phyloP scores from a whole-genome alignment of 1,140 invertebrate species.

The Drosophila arawakana region DNA sequence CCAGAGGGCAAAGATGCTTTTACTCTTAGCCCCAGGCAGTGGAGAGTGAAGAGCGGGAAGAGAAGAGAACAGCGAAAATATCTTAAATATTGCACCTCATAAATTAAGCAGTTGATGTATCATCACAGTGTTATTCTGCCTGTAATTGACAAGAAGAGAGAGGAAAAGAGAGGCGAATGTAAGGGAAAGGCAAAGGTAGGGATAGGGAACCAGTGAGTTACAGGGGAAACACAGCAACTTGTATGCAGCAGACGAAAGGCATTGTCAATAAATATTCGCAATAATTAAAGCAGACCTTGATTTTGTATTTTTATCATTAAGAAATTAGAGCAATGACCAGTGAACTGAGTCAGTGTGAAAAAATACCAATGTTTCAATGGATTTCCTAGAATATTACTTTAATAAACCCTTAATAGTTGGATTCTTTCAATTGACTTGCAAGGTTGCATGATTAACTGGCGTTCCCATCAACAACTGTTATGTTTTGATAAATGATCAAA shows the following conservation, averaged over 20 bases:
- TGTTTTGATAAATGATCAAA: constrained; percentile 6
- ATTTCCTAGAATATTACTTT: background rate
- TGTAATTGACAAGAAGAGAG: background rate
- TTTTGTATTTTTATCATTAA: background rate
- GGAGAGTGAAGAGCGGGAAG: background rate
- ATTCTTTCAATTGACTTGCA: background rate
- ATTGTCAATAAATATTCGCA: background rate
- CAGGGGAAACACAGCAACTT: background rate
- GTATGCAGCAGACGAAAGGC: background rate
- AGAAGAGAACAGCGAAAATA: constrained; percentile 32
- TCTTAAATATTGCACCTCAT: constrained; percentile 77
- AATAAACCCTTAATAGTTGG: background rate
- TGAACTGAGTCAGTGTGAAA: too few species aligned
- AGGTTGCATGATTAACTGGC: background rate
- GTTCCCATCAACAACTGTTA: background rate
- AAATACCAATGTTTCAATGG: too few species aligned
- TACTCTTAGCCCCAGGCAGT: constrained; percentile 41
- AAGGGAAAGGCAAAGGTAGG: background rate
- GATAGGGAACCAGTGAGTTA: background rate
- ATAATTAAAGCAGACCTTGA: background rate
- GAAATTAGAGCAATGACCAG: background rate
- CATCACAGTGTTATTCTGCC: constrained; percentile 19
- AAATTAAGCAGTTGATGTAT: constrained; percentile 63
- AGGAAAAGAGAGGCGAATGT: too few species aligned
- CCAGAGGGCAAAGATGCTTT: constrained; percentile 53